Percentiles rank a stretch among this genome's conserved stretches.
Evolutionary conservation across 2,113 vertebrate species (phyloP).

Genomic region (Stictonetta naevosa): DNA sequence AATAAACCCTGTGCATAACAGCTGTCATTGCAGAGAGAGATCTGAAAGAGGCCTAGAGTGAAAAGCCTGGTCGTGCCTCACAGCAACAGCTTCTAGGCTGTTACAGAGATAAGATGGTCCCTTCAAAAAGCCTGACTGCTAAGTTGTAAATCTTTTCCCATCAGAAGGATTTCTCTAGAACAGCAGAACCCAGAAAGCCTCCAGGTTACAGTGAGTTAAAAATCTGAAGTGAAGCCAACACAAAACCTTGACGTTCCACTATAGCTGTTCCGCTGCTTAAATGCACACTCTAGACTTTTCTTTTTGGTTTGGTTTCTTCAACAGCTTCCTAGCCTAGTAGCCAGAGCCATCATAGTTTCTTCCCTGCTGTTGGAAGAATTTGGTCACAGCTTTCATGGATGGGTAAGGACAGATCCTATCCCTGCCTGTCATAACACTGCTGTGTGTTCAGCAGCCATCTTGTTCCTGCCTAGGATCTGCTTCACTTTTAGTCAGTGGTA

Average conservation of each 20-base stretch:
- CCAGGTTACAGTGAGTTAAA: background rate
- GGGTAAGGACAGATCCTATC: background rate
- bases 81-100: background rate
- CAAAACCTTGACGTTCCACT: background rate
- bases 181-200: rapidly evolving
- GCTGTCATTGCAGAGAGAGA: rapidly evolving
- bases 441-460: background rate
- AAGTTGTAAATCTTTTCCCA: background rate
- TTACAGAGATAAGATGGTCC: background rate
- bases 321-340: background rate
- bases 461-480: background rate
- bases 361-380: background rate
- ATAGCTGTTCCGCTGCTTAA: background rate
- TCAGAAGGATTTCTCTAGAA: background rate
- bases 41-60: rapidly evolving
- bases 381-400: background rate
- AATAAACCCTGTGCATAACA: too few relatives aligned
- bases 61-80: background rate
- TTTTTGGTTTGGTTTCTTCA: background rate
- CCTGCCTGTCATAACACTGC: background rate
- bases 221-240: background rate
- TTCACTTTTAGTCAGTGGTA: background rate
- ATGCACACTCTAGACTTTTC: background rate
- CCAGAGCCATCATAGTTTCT: background rate
- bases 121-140: background rate